These are phyloP conservation scores for Poecilus cupreus DNA, from an alignment of 2,888 invertebrate genomes.

Conservation along the genomic window DNA sequence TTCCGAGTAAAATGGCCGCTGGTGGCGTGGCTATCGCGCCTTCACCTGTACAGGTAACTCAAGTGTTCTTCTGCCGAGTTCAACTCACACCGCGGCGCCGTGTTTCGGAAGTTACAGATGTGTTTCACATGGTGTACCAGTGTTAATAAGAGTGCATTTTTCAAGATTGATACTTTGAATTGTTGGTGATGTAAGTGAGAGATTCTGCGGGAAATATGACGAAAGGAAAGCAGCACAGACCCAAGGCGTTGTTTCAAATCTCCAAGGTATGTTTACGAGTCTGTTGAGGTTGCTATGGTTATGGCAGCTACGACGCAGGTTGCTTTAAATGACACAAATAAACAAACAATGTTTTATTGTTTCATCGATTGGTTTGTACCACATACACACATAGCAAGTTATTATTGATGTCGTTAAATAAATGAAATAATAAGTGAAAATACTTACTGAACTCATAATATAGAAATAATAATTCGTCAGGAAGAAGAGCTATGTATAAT, in stretches of 20 bases:
- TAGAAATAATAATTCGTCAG: too few relatives aligned
- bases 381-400: too few relatives aligned
- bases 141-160: background rate
- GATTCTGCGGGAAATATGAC: slow-evolving; percentile 71
- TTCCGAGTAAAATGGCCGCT: slow-evolving; percentile 41
- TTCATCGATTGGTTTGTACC: too few relatives aligned
- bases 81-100: slow-evolving; percentile 60
- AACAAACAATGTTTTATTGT: slow-evolving; percentile 1
- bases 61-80: slow-evolving; percentile 41
- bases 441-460: too few relatives aligned
- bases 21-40: slow-evolving; percentile 68
- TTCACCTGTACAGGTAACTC: slow-evolving; percentile 63
- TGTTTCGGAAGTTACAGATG: slow-evolving; percentile 72
- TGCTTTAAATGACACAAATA: slow-evolving; percentile 53
- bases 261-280: slow-evolving; percentile 85
- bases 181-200: slow-evolving; percentile 66
- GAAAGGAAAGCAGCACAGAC: slow-evolving; percentile 76
- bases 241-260: slow-evolving; percentile 83
- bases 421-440: too few relatives aligned
- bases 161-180: slow-evolving; percentile 19
- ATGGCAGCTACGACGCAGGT: background rate
- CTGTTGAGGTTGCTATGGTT: too few relatives aligned
- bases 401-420: too few relatives aligned
- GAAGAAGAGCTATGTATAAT: too few relatives aligned
- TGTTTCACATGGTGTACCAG: slow-evolving; percentile 66